A percentile compares a stretch with the other conserved stretches of the same genome.
Evolutionary conservation across 2,113 vertebrate genomes (phyloP).

Genomic region (Phoenicopterus ruber): DNA sequence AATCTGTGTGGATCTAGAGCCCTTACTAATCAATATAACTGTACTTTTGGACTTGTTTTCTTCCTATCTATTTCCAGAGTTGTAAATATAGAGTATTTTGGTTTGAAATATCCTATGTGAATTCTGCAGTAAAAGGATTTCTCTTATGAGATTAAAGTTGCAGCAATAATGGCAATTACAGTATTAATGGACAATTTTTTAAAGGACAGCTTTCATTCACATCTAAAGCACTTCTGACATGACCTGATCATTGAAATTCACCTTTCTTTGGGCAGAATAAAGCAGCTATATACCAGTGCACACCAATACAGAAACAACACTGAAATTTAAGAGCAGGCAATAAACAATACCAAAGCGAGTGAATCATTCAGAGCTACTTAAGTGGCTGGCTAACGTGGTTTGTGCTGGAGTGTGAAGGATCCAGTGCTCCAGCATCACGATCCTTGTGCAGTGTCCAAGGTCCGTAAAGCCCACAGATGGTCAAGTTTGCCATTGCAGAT

Average conservation of each 20-base stretch:
- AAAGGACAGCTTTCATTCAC: background rate
- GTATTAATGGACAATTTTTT: background rate
- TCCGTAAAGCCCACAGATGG: background rate
- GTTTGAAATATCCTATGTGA: background rate
- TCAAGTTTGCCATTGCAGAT: constrained; percentile 1
- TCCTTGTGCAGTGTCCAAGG: background rate
- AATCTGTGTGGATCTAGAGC: background rate
- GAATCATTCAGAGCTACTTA: background rate
- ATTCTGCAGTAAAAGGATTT: background rate
- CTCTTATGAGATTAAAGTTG: background rate
- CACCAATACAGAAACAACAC: background rate
- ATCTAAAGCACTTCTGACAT: background rate
- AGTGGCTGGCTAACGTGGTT: background rate
- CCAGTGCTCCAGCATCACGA: background rate
- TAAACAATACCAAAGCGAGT: background rate
- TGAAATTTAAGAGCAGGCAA: background rate
- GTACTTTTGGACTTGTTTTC: background rate
- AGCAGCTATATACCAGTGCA: background rate
- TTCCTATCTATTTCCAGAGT: background rate
- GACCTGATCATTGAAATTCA: background rate
- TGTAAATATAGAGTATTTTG: background rate
- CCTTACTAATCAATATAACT: constrained; percentile 1
- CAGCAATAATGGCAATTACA: background rate
- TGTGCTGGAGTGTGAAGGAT: constrained; percentile 14
- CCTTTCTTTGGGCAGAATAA: background rate